Conservation (phyloP, 1,140 invertebrate species). For the Pseudomyrmex pallidus region DNA sequence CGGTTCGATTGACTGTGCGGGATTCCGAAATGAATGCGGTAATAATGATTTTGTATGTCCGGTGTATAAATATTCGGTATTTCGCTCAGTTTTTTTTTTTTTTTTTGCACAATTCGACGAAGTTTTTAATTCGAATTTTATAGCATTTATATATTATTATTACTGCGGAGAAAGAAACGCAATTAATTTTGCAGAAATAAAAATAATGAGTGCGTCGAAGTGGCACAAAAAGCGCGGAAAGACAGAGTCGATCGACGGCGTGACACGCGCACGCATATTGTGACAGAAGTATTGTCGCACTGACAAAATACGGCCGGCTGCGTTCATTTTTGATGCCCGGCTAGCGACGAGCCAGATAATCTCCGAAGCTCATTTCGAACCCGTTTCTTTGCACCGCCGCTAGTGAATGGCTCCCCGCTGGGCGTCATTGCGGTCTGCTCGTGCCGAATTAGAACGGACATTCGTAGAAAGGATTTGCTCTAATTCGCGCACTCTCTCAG, state of each 20-base stretch:
- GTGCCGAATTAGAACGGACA: conserved; percentile 71
- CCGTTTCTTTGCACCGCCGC: conserved; percentile 68
- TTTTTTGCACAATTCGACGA: too few species aligned
- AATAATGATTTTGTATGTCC: conserved; percentile 9
- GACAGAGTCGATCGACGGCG: not conserved
- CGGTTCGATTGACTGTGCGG: conserved; percentile 39
- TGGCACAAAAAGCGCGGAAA: not conserved
- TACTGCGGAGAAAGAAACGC: too few species aligned
- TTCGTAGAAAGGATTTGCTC: conserved; percentile 73
- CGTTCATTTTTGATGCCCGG: conserved; percentile 70
- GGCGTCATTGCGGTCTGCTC: conserved; percentile 54
- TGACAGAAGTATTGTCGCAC: conserved; percentile 64
- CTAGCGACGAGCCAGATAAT: conserved; percentile 70
- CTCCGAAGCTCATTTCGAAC: conserved; percentile 70
- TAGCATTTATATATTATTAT: too few species aligned
- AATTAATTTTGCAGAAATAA: too few species aligned
- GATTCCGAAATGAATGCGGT: not conserved
- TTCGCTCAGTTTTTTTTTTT: not conserved
- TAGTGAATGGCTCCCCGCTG: conserved; percentile 74
- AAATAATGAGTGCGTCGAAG: not conserved
- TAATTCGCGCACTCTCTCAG: conserved; percentile 68
- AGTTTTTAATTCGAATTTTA: too few species aligned
- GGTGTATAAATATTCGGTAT: not conserved
- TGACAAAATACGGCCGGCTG: conserved; percentile 71
- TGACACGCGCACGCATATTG: conserved; percentile 48